A percentile compares a stretch with the other conserved stretches of the same genome.
These are phyloP conservation scores for Gymnorhina tibicen DNA, from an alignment of 2,113 vertebrate genomes.

Conservation along the genomic window DNA sequence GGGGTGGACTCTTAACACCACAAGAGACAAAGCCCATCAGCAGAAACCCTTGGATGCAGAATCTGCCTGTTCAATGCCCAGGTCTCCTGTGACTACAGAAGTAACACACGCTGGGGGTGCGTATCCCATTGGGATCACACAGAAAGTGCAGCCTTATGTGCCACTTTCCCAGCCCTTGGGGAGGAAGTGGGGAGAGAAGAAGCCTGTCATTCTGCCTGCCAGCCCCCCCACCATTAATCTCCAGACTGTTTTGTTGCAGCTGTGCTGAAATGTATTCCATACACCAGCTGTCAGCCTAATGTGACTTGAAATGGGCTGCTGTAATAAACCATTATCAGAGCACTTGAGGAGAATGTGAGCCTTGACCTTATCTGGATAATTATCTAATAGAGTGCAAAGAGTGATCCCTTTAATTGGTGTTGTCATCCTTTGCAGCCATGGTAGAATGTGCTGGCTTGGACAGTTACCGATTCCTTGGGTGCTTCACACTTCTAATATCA, in stretches of 20 bases:
- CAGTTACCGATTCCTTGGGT: neutral
- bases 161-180: neutral
- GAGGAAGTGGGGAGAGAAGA: neutral
- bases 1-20: neutral
- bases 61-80: neutral
- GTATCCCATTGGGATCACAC: neutral
- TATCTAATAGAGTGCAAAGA: conserved; percentile 44
- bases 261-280: conserved; percentile 39
- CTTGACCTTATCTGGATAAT: conserved; percentile 63
- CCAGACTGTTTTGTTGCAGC: neutral
- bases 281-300: conserved; percentile 40
- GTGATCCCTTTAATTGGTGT: conserved; percentile 46
- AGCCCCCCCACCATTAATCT: neutral
- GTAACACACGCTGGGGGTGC: rapidly evolving
- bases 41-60: neutral
- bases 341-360: conserved; percentile 56
- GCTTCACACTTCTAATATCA: neutral
- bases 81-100: neutral
- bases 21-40: neutral
- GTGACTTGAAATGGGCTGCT: conserved; percentile 52
- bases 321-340: conserved; percentile 55
- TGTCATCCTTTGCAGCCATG: conserved; percentile 19
- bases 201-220: neutral
- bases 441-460: neutral
- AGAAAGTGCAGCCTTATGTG: neutral